phyloP scores from a whole-genome alignment of 1,140 invertebrate species.

The Rhopalosiphum padi region DNA sequence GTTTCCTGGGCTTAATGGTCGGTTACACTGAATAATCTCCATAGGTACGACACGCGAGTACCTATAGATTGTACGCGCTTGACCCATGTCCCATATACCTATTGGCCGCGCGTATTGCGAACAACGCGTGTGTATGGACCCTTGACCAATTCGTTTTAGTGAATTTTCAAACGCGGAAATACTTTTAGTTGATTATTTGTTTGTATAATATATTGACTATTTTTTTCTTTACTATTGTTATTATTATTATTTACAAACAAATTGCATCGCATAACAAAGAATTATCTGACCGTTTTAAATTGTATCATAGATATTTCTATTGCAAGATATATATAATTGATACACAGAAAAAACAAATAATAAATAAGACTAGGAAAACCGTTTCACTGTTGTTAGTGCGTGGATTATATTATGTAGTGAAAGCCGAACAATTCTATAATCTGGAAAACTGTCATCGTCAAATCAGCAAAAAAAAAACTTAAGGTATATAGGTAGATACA shows the following conservation, averaged over 20 bases:
- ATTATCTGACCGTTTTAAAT: background rate
- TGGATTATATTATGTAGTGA: conserved; percentile 34
- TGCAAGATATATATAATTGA: background rate
- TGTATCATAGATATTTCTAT: too few species aligned
- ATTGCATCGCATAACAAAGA: background rate
- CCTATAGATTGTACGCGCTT: background rate
- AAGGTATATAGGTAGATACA: background rate
- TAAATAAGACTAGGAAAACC: background rate
- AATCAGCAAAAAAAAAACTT: conserved; percentile 5
- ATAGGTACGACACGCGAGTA: background rate
- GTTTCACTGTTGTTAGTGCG: conserved; percentile 29
- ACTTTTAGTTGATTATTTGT: background rate
- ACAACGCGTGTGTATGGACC: background rate
- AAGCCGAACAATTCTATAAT: conserved; percentile 43
- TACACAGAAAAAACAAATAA: conserved; percentile 22
- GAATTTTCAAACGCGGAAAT: background rate
- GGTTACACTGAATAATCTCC: conserved; percentile 38
- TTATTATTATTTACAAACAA: background rate
- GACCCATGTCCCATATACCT: conserved; percentile 15
- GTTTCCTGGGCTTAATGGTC: conserved; percentile 2
- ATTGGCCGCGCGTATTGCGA: background rate
- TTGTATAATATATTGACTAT: background rate
- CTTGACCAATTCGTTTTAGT: conserved; percentile 27
- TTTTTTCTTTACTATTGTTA: background rate
- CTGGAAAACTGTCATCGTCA: conserved; percentile 39